phyloP scores from a whole-genome alignment of 2,888 invertebrate species.

The Tridacna gigas region DNA sequence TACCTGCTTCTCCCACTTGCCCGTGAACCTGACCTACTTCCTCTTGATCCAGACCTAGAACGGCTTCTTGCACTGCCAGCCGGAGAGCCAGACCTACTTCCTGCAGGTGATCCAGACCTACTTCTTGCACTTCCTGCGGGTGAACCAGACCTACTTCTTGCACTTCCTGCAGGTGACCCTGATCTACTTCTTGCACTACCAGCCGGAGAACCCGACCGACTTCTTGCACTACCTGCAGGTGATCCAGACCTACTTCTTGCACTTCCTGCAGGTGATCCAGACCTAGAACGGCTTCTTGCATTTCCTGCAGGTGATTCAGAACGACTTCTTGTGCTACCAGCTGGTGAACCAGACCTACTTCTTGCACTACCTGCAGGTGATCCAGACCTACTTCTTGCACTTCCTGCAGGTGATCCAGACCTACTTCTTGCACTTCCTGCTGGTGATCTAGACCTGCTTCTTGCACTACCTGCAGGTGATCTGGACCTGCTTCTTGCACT shows the following conservation, averaged over 20 bases:
- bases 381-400: slow-evolving; percentile 56
- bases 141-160: slow-evolving; percentile 63
- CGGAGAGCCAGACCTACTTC: slow-evolving; percentile 60
- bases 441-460: slow-evolving; percentile 61
- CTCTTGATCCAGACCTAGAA: slow-evolving; percentile 55
- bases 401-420: slow-evolving; percentile 35
- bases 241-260: slow-evolving; percentile 57
- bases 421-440: slow-evolving; percentile 52
- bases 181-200: slow-evolving; percentile 52
- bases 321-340: slow-evolving; percentile 51
- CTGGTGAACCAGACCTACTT: slow-evolving; percentile 50
- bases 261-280: slow-evolving; percentile 54
- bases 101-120: slow-evolving; percentile 41
- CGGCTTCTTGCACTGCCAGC: slow-evolving; percentile 59
- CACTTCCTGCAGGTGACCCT: slow-evolving; percentile 28
- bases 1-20: slow-evolving; percentile 20
- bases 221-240: slow-evolving; percentile 57
- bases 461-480: slow-evolving; percentile 57
- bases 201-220: slow-evolving; percentile 60
- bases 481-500: slow-evolving; percentile 50
- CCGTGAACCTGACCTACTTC: slow-evolving; percentile 48
- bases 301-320: slow-evolving; percentile 61
- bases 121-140: slow-evolving; percentile 59
- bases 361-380: slow-evolving; percentile 61
- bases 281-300: slow-evolving; percentile 57